Evolutionary conservation across 2,888 invertebrate genomes (phyloP).

Genomic region (Helicoverpa assulta): DNA sequence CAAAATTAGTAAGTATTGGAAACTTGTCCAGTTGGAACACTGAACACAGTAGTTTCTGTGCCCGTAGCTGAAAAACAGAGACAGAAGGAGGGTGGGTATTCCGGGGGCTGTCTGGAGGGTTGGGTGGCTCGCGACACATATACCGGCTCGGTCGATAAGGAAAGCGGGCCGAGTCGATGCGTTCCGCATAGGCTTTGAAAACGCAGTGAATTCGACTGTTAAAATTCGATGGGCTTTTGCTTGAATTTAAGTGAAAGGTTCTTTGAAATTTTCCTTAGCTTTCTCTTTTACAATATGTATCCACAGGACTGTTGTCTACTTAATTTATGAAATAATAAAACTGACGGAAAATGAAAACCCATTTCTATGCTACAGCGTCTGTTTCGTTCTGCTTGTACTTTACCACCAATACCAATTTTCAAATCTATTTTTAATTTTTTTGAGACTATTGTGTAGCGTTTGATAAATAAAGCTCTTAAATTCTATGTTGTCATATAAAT

Average conservation of each 20-base stretch:
- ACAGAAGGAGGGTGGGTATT: constrained; percentile 63
- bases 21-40: constrained; percentile 66
- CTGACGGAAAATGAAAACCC: too few species aligned
- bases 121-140: constrained; percentile 84
- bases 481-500: too few species aligned
- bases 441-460: too few species aligned
- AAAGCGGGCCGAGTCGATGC: constrained; percentile 82
- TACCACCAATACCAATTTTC: too few species aligned
- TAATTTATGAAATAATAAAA: too few species aligned
- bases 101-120: constrained; percentile 65
- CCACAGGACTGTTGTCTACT: too few species aligned
- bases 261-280: neutral
- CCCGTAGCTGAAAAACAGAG: constrained; percentile 72
- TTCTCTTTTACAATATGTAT: neutral
- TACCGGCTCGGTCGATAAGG: constrained; percentile 86
- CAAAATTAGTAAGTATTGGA: constrained; percentile 68
- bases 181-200: constrained; percentile 73
- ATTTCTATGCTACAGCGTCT: too few species aligned
- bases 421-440: too few species aligned
- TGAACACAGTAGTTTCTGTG: constrained; percentile 70
- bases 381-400: too few species aligned
- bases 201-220: constrained; percentile 72
- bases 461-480: too few species aligned
- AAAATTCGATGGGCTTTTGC: constrained; percentile 60
- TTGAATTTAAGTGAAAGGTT: constrained; percentile 46